phyloP scores from a whole-genome alignment of 2,113 vertebrate genomes.

The Lophius piscatorius region DNA sequence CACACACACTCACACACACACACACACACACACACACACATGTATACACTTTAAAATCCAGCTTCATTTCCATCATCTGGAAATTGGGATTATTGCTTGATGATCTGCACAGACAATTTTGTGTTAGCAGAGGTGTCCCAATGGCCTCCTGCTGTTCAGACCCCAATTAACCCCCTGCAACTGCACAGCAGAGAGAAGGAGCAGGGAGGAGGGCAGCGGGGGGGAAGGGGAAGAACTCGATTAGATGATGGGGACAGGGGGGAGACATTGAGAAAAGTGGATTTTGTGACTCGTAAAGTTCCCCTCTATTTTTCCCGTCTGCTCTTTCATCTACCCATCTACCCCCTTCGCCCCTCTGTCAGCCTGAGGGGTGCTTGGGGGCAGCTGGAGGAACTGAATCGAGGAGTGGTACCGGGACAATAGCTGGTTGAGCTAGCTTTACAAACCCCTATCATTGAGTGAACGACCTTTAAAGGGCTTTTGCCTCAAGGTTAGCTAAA shows the following conservation, averaged over 20 bases:
- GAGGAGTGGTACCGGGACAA: constrained; percentile 66
- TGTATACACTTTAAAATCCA: constrained; percentile 22
- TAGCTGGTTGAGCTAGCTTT: constrained; percentile 67
- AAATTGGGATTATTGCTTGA: constrained; percentile 23
- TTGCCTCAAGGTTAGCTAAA: constrained; percentile 61
- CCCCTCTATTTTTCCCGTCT: constrained; percentile 50
- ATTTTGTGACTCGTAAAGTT: constrained; percentile 57
- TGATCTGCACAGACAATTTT: constrained; percentile 1
- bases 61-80: constrained; percentile 10
- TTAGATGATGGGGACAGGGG: constrained; percentile 35
- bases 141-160: constrained; percentile 67
- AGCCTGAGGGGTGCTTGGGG: constrained; percentile 66
- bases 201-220: constrained; percentile 25
- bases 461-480: constrained; percentile 65
- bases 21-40: constrained; percentile 14
- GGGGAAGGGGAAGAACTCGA: constrained; percentile 39
- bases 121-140: constrained; percentile 65
- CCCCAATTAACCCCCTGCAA: constrained; percentile 76
- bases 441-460: constrained; percentile 67
- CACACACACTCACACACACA: constrained; percentile 7
- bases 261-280: constrained; percentile 49
- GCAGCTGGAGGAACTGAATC: constrained; percentile 72
- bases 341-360: constrained; percentile 44
- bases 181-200: constrained; percentile 54
- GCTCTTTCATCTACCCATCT: constrained; percentile 67